These are phyloP conservation scores for Bombus confusus DNA, from an alignment of 1,140 invertebrate species.

Conservation along the genomic window DNA sequence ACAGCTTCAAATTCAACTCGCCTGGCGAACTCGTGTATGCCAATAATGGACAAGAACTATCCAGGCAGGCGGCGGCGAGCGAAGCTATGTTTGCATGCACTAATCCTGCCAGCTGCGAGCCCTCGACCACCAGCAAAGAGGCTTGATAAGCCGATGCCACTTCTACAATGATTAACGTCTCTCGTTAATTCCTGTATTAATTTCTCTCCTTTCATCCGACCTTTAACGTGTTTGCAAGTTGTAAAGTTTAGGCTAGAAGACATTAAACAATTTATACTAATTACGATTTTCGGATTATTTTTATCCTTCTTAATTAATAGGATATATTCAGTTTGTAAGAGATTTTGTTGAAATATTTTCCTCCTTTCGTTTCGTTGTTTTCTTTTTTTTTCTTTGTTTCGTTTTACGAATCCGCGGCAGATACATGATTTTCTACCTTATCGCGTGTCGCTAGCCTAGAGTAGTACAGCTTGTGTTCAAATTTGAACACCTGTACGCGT, in stretches of 20 bases:
- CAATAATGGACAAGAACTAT: conserved; percentile 88
- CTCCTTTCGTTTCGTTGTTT: not conserved
- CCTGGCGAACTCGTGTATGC: conserved; percentile 90
- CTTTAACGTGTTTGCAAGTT: not conserved
- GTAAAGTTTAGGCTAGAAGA: no score
- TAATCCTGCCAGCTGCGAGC: conserved; percentile 91
- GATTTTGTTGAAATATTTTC: not conserved
- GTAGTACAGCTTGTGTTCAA: not conserved
- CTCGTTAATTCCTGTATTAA: no score
- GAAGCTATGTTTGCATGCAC: conserved; percentile 92
- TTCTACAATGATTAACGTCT: conserved; percentile 82
- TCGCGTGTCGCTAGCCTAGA: not conserved
- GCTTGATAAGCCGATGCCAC: conserved; percentile 92
- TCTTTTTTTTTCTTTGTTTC: no score
- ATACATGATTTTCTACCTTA: conserved; percentile 18
- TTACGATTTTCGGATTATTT: no score
- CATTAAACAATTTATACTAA: not conserved
- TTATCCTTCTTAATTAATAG: fast-evolving
- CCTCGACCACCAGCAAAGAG: conserved; percentile 91
- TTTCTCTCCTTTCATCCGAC: fast-evolving
- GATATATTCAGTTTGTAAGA: not conserved
- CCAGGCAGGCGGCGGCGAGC: conserved; percentile 91
- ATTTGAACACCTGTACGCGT: not conserved
- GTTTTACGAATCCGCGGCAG: not conserved
- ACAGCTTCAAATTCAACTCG: conserved; percentile 95